phyloP scores from a whole-genome alignment of 2,888 invertebrate genomes.

The Lithodes maja region DNA sequence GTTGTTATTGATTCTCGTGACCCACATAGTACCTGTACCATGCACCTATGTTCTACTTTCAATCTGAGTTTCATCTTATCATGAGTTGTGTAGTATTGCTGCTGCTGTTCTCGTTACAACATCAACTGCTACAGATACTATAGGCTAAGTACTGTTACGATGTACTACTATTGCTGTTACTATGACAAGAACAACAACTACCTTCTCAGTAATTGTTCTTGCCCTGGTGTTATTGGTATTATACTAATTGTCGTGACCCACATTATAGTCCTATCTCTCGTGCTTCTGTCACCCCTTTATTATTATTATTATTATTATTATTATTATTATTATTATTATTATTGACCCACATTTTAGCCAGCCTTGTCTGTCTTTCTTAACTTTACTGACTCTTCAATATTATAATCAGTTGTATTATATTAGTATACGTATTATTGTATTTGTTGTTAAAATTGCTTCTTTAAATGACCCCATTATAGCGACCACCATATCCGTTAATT shows the following conservation, averaged over 20 bases:
- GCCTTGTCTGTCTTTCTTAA: too few relatives aligned
- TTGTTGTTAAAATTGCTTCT: too few relatives aligned
- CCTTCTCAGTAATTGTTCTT: neutral
- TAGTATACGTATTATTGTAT: too few relatives aligned
- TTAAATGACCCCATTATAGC: too few relatives aligned
- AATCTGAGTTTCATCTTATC: neutral
- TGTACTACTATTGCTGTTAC: conserved; percentile 12
- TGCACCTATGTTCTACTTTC: neutral
- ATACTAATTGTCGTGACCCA: too few relatives aligned
- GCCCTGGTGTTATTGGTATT: neutral
- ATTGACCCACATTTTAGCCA: too few relatives aligned
- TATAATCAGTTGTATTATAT: too few relatives aligned
- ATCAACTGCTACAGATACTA: too few relatives aligned
- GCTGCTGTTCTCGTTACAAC: neutral
- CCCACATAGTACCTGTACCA: too few relatives aligned
- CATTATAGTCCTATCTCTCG: neutral
- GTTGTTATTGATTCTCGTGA: neutral
- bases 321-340: neutral
- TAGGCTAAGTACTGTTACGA: neutral
- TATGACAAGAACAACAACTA: neutral
- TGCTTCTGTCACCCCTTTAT: neutral
- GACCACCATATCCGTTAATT: too few relatives aligned
- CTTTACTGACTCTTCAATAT: too few relatives aligned
- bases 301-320: conserved; percentile 11
- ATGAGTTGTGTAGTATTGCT: neutral